These are phyloP conservation scores for Sebastes paucispinis DNA, from an alignment of 2,797 vertebrate genomes.

Conservation along the genomic window DNA sequence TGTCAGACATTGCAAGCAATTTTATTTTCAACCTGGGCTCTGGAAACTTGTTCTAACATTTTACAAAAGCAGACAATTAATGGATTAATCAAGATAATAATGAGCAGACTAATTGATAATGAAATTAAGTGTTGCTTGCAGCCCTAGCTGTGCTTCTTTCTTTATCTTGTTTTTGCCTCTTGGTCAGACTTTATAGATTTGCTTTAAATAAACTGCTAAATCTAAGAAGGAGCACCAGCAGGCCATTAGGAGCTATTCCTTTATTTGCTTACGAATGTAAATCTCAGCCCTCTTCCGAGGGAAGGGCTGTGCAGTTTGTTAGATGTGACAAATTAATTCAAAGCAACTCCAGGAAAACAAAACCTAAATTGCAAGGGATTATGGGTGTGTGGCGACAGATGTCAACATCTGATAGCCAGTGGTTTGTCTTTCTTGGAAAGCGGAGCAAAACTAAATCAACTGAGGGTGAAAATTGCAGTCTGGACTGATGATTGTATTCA, in stretches of 20 bases:
- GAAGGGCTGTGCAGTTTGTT: neutral
- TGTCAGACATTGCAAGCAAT: neutral
- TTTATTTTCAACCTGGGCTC: neutral
- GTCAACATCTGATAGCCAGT: neutral
- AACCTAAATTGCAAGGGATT: conserved; percentile 4
- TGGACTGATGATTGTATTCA: neutral
- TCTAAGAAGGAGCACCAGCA: neutral
- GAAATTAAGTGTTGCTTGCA: neutral
- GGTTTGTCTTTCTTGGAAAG: conserved; percentile 10
- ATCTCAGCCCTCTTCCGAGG: neutral
- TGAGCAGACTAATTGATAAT: neutral
- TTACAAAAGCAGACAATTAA: neutral
- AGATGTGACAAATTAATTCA: conserved; percentile 13
- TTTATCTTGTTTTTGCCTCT: neutral
- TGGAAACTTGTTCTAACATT: neutral
- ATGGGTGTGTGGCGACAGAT: conserved; percentile 1
- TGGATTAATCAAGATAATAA: neutral
- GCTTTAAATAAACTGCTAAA: neutral
- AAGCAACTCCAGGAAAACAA: neutral
- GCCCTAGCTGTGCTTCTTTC: neutral
- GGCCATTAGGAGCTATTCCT: neutral
- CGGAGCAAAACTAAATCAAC: neutral
- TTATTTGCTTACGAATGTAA: neutral
- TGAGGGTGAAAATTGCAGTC: neutral
- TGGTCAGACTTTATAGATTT: neutral